Evolutionary conservation across 1,140 invertebrate genomes (phyloP).

Genomic region (Neelides sp.): DNA sequence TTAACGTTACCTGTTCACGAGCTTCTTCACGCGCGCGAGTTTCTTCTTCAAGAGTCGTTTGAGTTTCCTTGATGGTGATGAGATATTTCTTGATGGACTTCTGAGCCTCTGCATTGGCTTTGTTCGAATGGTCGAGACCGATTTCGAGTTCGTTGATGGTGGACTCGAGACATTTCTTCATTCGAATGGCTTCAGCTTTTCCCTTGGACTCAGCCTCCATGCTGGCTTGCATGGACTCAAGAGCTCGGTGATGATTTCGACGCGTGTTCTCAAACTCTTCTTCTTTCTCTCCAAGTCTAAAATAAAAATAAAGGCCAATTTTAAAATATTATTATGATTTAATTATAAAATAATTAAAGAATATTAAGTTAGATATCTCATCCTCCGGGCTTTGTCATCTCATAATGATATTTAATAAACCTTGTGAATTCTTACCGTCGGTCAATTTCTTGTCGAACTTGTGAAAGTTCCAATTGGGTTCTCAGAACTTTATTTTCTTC

Average conservation of each 20-base stretch:
- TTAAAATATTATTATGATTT: too few relatives aligned
- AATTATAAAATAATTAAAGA: too few relatives aligned
- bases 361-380: too few relatives aligned
- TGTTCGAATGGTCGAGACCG: conserved; percentile 93
- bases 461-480: conserved; percentile 89
- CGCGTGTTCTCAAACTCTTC: conserved; percentile 99
- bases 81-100: conserved; percentile 96
- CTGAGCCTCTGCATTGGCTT: conserved; percentile 94
- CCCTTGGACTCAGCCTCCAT: conserved; percentile 97
- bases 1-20: conserved; percentile 80
- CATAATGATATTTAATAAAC: too few relatives aligned
- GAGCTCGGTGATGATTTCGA: conserved; percentile 96
- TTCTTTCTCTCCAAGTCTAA: conserved; percentile 99
- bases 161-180: conserved; percentile 99
- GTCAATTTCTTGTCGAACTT: conserved; percentile 46
- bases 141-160: conserved; percentile 99
- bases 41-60: conserved; percentile 91
- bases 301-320: too few relatives aligned
- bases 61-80: conserved; percentile 86
- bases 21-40: conserved; percentile 90
- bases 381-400: too few relatives aligned
- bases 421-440: background rate
- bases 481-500: conserved; percentile 95
- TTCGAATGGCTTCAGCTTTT: conserved; percentile 93
- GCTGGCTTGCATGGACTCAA: conserved; percentile 97